phyloP scores from a whole-genome alignment of 2,888 invertebrate genomes.

The Drosophila flavopinicola region DNA sequence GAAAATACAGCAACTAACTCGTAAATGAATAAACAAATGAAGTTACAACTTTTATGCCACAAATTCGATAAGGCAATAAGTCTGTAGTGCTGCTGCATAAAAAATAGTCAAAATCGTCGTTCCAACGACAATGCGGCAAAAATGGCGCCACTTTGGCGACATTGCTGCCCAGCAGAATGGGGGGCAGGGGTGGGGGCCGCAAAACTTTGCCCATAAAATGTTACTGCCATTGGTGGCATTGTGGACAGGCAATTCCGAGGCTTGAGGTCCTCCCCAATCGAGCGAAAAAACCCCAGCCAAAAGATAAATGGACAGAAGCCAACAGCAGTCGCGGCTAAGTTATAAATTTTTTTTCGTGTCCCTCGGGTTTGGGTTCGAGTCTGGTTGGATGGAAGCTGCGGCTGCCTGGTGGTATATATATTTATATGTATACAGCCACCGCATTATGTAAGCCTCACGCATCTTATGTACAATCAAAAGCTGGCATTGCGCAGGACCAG shows the following conservation, averaged over 20 bases:
- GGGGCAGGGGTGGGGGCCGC: constrained; percentile 1
- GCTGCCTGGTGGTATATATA: constrained; percentile 1
- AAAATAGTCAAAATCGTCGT: constrained; percentile 18
- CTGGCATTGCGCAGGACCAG: constrained; percentile 64
- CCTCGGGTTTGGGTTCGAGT: constrained; percentile 36
- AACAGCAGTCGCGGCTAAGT: constrained; percentile 69
- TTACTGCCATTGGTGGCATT: constrained; percentile 79
- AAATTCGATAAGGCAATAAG: constrained; percentile 9
- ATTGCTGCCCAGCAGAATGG: constrained; percentile 14
- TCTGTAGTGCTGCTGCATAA: constrained; percentile 1
- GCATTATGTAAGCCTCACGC: constrained; percentile 50
- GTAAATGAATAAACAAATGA: neutral
- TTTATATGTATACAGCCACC: constrained; percentile 17
- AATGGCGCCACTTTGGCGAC: constrained; percentile 83
- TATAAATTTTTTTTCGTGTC: constrained; percentile 51
- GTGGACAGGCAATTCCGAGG: constrained; percentile 40
- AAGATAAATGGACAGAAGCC: constrained; percentile 81
- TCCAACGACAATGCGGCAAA: constrained; percentile 79
- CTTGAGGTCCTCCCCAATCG: constrained; percentile 29
- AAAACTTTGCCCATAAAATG: constrained; percentile 81
- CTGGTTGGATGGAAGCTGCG: constrained; percentile 56
- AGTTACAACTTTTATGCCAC: neutral
- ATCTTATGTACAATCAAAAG: constrained; percentile 54
- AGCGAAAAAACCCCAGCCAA: constrained; percentile 49
- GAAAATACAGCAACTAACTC: constrained; percentile 26